A percentile compares a stretch with the other conserved stretches of the same genome.
Evolutionary conservation across 2,113 vertebrate species (phyloP).

Genomic region (Lipophrys pholis): DNA sequence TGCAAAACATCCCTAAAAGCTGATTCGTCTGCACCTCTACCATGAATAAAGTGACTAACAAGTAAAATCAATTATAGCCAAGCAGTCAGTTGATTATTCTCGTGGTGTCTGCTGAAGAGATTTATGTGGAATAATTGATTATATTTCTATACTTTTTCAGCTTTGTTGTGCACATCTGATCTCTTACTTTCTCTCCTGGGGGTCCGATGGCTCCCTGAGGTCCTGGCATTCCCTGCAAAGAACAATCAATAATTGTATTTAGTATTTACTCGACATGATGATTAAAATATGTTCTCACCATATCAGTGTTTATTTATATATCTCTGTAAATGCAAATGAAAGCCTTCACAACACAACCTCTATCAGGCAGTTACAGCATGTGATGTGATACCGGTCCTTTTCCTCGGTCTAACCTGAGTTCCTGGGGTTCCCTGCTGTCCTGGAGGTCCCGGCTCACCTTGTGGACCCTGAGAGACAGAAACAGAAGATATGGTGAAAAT

Average conservation of each 20-base stretch:
- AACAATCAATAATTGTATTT: neutral
- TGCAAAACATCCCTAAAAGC: too few species aligned
- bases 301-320: accelerated
- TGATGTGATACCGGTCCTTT: neutral
- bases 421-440: slow-evolving; percentile 94
- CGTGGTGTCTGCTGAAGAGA: too few species aligned
- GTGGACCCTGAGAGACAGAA: slow-evolving; percentile 85
- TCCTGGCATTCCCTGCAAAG: slow-evolving; percentile 92
- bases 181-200: slow-evolving; percentile 93
- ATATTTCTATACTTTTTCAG: neutral
- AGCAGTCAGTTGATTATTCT: too few species aligned
- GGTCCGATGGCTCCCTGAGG: slow-evolving; percentile 96
- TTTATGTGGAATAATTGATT: neutral
- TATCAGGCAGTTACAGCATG: neutral
- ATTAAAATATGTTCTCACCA: neutral
- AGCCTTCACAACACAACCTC: neutral
- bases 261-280: neutral
- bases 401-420: slow-evolving; percentile 86
- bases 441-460: slow-evolving; percentile 94
- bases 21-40: too few species aligned
- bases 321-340: neutral
- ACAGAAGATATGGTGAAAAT: neutral
- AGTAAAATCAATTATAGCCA: too few species aligned
- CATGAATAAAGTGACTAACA: too few species aligned
- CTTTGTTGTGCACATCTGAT: neutral